Conservation (phyloP, 2,113 vertebrate genomes). For the Phylloscopus trochilus region DNA sequence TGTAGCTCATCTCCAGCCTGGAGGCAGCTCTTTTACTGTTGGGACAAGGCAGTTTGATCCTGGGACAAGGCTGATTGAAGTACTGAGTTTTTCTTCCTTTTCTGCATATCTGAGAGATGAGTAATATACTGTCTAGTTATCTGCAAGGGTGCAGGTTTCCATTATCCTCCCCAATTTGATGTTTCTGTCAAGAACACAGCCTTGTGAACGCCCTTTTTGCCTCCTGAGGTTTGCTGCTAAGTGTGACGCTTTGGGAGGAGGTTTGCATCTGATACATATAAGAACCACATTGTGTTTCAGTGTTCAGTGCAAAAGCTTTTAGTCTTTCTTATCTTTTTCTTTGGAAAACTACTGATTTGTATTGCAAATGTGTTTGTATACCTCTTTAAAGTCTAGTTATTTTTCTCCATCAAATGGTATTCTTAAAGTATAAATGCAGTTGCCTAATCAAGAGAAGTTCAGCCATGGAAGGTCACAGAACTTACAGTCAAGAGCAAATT, state of each 20-base stretch:
- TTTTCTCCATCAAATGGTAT: slow-evolving; percentile 3
- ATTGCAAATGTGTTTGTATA: not conserved
- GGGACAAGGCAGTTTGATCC: not conserved
- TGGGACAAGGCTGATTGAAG: not conserved
- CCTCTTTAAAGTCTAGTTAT: not conserved
- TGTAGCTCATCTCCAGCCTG: not conserved
- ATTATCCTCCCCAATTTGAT: not conserved
- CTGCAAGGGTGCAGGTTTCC: not conserved
- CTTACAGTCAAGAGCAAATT: slow-evolving; percentile 41
- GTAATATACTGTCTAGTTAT: not conserved
- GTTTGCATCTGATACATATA: not conserved
- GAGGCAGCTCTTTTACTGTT: not conserved
- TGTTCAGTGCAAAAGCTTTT: not conserved
- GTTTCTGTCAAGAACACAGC: not conserved
- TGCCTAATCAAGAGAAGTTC: not conserved
- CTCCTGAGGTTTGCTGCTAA: not conserved
- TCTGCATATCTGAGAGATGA: not conserved
- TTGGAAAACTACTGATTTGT: not conserved
- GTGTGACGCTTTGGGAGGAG: not conserved
- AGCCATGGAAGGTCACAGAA: slow-evolving; percentile 23
- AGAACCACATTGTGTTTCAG: not conserved
- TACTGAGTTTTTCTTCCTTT: not conserved
- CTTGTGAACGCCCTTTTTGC: not conserved
- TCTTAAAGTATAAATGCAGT: not conserved
- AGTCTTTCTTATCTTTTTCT: not conserved